Conservation (phyloP, 2,888 invertebrate species). For the Gryllus longicercus region DNA sequence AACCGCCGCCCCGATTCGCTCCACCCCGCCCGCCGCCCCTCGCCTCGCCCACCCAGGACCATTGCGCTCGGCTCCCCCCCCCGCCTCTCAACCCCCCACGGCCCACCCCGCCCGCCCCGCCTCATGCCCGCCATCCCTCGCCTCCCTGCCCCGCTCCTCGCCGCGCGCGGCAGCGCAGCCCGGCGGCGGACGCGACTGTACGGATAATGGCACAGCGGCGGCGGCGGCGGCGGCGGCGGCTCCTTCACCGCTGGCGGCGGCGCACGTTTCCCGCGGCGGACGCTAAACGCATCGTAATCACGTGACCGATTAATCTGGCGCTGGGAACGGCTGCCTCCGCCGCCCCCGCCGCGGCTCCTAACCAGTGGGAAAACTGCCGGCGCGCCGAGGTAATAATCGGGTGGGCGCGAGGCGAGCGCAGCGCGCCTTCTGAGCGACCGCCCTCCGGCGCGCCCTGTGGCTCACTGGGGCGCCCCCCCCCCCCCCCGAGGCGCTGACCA, state of each 20-base stretch:
- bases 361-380: background rate
- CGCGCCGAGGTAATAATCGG: background rate
- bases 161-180: background rate
- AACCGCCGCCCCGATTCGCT: background rate
- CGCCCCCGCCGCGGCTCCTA: background rate
- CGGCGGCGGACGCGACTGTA: background rate
- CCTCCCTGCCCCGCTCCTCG: background rate
- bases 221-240: background rate
- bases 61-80: background rate
- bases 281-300: conserved; percentile 17
- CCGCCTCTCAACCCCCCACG: background rate
- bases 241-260: background rate
- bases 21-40: background rate
- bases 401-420: background rate
- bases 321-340: conserved; percentile 10
- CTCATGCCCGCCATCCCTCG: background rate
- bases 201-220: conserved; percentile 1
- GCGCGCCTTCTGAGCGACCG: background rate
- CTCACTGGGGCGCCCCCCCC: background rate
- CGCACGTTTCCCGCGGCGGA: conserved; percentile 17
- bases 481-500: too few species aligned
- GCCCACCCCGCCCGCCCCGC: background rate
- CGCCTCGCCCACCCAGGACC: background rate
- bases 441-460: background rate
- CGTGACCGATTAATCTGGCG: conserved; percentile 8